Evolutionary conservation across 64 coral and sea anemone genomes (phyloP).

Genomic region (Montipora capricornis): DNA sequence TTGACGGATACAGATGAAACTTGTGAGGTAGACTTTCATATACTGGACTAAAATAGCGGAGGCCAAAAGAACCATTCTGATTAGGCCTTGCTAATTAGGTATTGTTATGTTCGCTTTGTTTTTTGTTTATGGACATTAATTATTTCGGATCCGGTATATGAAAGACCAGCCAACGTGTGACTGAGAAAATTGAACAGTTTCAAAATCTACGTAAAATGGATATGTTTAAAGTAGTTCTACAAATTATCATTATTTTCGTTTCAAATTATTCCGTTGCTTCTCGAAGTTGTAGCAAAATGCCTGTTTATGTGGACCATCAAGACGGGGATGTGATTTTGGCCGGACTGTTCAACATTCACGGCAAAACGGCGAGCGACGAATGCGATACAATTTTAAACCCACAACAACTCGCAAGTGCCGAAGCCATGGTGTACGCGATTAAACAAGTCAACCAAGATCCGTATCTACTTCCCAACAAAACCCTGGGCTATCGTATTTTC

Average conservation of each 20-base stretch:
- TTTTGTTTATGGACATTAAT: too few relatives aligned
- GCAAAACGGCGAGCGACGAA: conserved; percentile 30
- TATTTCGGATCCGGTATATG: too few relatives aligned
- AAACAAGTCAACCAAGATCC: conserved; percentile 33
- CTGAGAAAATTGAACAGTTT: too few relatives aligned
- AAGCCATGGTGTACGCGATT: conserved; percentile 75
- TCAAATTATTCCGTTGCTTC: background rate
- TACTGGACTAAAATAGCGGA: too few relatives aligned
- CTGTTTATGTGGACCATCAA: background rate
- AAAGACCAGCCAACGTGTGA: too few relatives aligned
- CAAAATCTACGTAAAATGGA: background rate
- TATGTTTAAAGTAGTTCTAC: background rate
- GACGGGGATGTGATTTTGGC: conserved; percentile 41
- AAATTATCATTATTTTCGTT: background rate
- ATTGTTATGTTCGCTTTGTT: too few relatives aligned
- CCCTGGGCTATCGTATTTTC: conserved; percentile 61
- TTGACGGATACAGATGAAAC: too few relatives aligned
- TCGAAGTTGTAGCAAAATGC: background rate
- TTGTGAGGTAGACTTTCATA: too few relatives aligned
- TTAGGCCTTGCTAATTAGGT: too few relatives aligned
- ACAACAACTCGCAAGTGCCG: conserved; percentile 33
- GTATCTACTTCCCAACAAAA: conserved; percentile 43
- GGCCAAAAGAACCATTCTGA: too few relatives aligned
- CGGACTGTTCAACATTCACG: conserved; percentile 27
- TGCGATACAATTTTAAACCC: conserved; percentile 31